Evolutionary conservation across 1,140 invertebrate genomes (phyloP).

Genomic region (Melitaea cinxia): DNA sequence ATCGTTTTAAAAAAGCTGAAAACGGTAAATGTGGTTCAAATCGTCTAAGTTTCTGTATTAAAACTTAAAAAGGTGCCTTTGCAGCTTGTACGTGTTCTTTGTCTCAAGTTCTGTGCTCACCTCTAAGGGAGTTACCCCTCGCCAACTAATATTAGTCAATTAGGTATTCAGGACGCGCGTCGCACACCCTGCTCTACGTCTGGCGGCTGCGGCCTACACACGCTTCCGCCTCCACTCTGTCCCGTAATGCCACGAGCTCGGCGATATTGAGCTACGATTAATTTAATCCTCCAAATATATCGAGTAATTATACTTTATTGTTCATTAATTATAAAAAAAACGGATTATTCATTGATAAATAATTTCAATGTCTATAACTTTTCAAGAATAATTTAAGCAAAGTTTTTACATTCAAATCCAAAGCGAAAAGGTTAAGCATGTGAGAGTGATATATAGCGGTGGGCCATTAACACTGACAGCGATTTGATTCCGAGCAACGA

Average conservation of each 20-base stretch:
- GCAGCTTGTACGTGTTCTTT: slow-evolving; percentile 73
- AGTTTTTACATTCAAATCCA: background rate
- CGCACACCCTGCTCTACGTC: slow-evolving; percentile 61
- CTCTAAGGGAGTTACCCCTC: slow-evolving; percentile 69
- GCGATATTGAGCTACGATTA: slow-evolving; percentile 37
- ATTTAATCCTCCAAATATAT: slow-evolving; percentile 23
- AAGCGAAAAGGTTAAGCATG: background rate
- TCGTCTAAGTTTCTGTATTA: slow-evolving; percentile 37
- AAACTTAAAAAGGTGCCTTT: slow-evolving; percentile 67
- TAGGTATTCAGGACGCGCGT: slow-evolving; percentile 77
- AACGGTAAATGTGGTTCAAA: slow-evolving; percentile 25
- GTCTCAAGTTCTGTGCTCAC: slow-evolving; percentile 74
- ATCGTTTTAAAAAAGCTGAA: slow-evolving; percentile 20
- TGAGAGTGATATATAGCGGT: slow-evolving; percentile 7
- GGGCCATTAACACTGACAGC: slow-evolving; percentile 10
- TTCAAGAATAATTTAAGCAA: background rate
- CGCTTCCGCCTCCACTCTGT: slow-evolving; percentile 30
- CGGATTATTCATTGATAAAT: background rate
- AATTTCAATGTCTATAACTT: too few species aligned
- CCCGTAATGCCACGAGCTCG: slow-evolving; percentile 27
- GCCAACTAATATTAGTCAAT: slow-evolving; percentile 80
- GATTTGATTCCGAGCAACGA: slow-evolving; percentile 12
- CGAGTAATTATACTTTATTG: slow-evolving; percentile 24
- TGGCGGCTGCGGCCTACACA: slow-evolving; percentile 45
- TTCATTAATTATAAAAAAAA: background rate